Percentiles rank a stretch among this genome's conserved stretches.
phyloP scores from a whole-genome alignment of 1,140 invertebrate genomes.

The Bradysia coprophila region DNA sequence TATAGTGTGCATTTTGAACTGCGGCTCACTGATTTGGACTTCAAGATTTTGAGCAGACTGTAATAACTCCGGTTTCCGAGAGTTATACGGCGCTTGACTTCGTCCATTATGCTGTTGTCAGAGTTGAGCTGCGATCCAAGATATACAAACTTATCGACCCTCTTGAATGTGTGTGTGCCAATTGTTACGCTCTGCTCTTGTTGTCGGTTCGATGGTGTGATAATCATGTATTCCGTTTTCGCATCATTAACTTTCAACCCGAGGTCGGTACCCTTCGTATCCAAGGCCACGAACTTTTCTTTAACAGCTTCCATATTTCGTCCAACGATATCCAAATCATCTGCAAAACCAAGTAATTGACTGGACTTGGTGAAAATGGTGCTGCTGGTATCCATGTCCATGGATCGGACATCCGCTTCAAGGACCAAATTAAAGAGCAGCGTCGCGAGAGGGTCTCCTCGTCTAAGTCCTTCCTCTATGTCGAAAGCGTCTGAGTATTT shows the following conservation, averaged over 20 bases:
- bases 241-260: not conserved
- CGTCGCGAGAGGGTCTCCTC: slow-evolving; percentile 5
- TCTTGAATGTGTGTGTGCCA: not conserved
- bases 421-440: slow-evolving; percentile 6
- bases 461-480: slow-evolving; percentile 5
- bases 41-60: not conserved
- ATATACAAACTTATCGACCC: slow-evolving; percentile 2
- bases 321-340: slow-evolving; percentile 4
- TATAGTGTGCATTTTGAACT: slow-evolving; percentile 1
- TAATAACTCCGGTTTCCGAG: slow-evolving; percentile 1
- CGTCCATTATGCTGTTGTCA: not conserved
- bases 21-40: not conserved
- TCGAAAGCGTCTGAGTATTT: slow-evolving; percentile 1
- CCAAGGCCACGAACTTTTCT: not conserved
- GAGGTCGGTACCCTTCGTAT: slow-evolving; percentile 1
- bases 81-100: not conserved
- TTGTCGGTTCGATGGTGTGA: not conserved
- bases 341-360: slow-evolving; percentile 4
- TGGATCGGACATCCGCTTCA: slow-evolving; percentile 2
- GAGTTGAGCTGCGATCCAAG: slow-evolving; percentile 1
- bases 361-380: not conserved
- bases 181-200: not conserved
- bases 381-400: not conserved
- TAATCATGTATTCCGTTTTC: slow-evolving; percentile 1
- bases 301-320: not conserved